These are phyloP conservation scores for Takifugu flavidus DNA, from an alignment of 2,113 vertebrate genomes.

Conservation along the genomic window DNA sequence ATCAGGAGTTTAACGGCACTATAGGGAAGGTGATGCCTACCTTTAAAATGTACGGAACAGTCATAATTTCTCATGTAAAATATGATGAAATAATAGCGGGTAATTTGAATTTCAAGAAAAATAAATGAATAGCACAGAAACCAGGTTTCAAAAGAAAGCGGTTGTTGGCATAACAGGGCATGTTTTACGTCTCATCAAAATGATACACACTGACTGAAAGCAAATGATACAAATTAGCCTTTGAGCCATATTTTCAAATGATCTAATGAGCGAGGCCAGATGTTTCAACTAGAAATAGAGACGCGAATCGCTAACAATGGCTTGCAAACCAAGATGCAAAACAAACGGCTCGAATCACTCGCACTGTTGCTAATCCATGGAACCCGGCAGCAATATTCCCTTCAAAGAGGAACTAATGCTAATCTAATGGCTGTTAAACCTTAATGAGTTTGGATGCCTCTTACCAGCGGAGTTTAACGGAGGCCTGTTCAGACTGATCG, in stretches of 20 bases:
- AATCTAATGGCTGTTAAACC: constrained; percentile 69
- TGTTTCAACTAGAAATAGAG: not conserved
- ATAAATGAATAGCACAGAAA: too few species aligned
- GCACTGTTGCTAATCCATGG: constrained; percentile 46
- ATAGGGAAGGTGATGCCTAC: too few species aligned
- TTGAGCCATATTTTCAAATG: not conserved
- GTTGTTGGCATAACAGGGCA: too few species aligned
- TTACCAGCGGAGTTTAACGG: constrained; percentile 57
- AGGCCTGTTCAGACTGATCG: constrained; percentile 62
- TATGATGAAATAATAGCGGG: too few species aligned
- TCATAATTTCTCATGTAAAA: too few species aligned
- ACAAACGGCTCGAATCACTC: constrained; percentile 26
- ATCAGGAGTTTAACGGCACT: too few species aligned
- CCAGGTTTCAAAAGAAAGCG: too few species aligned
- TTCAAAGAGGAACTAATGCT: constrained; percentile 68
- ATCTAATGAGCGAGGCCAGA: not conserved
- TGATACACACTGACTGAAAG: too few species aligned
- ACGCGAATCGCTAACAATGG: constrained; percentile 16
- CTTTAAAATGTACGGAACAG: too few species aligned
- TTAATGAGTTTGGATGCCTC: constrained; percentile 65
- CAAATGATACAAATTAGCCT: too few species aligned
- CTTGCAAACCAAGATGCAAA: constrained; percentile 28
- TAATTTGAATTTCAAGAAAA: too few species aligned
- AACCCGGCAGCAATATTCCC: constrained; percentile 51
- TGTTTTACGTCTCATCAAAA: too few species aligned